phyloP scores from a whole-genome alignment of 2,888 invertebrate species.

The Dryocosmus kuriphilus region DNA sequence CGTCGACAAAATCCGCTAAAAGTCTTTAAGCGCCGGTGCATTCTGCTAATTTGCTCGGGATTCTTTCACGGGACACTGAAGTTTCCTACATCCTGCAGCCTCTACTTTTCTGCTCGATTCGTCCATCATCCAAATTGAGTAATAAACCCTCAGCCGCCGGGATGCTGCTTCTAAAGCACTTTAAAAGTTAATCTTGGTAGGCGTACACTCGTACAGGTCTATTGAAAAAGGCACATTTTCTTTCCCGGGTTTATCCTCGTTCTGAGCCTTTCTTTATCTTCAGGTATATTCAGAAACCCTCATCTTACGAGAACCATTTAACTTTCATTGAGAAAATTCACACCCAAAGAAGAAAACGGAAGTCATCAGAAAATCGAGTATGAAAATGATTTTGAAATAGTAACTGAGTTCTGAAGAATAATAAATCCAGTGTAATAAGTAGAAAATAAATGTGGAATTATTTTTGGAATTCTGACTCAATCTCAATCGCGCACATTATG shows the following conservation, averaged over 20 bases:
- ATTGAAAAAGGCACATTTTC: conserved; percentile 47
- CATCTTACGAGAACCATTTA: not conserved
- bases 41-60: conserved; percentile 23
- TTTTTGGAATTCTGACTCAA: too few relatives aligned
- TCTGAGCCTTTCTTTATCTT: not conserved
- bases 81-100: conserved; percentile 43
- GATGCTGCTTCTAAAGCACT: conserved; percentile 61
- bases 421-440: too few relatives aligned
- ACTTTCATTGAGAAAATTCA: not conserved
- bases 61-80: conserved; percentile 16
- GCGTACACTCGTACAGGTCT: not conserved
- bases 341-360: not conserved
- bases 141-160: conserved; percentile 66
- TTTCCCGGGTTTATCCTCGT: not conserved
- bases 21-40: conserved; percentile 27
- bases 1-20: conserved; percentile 7
- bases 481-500: not conserved
- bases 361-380: not conserved
- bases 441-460: too few relatives aligned
- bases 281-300: not conserved
- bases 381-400: not conserved
- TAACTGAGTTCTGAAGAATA: too few relatives aligned
- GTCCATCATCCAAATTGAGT: conserved; percentile 74
- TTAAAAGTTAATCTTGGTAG: conserved; percentile 69
- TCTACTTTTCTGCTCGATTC: conserved; percentile 53